Base-by-base conservation (phyloP, 2,797 vertebrate species). In the Mormyrus proboscirostris region DNA sequence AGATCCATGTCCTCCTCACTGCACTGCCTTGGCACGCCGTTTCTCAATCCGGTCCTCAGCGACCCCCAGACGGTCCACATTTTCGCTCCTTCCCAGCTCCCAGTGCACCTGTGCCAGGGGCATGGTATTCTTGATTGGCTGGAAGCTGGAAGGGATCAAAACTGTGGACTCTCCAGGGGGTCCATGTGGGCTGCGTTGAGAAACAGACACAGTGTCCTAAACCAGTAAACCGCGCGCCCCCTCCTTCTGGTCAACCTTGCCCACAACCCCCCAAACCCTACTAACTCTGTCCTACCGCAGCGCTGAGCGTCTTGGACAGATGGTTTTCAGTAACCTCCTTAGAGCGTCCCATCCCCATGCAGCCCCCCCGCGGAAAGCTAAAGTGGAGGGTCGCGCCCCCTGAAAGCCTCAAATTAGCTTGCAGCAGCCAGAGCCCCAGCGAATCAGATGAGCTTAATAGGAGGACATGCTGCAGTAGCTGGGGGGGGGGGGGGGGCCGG, bases 231-330 rank as follows among this genome's bases (percentile, higher is more conserved):
- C 62, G 0, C 10, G 1, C 25, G 10, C 62, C 10, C 25, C 62
- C 10, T 4, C 62, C 9, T 12, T 69, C 62, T 41, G 33, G 3
- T n/a, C 16, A 41, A 16, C 73, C 73, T 79, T 79, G 7, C 38
- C 73, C 82, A 7, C 29, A 3, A 7, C 53, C 33, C 29, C 85
- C 12, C 53, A 3, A 38, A 57, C 51, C 53, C 84, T 3, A 19
- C 49, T 14, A 12, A 38, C 85, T 38, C 7, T 90, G 79, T 55
- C 69, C 29, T 22, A 1, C 47, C 55, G 62, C 87, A 14, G 69
- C 82, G n/a, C 33, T 33, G n/a, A 6, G 50, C 33, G 14, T 41
- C 38, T 89, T 79, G 38, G 50, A 88, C 90, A 91, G 90, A 89
- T 90, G 90, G 88, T 91, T 22, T 82, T 57, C 9, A 33, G 47